These are phyloP conservation scores for Pseudoatta argentina DNA, from an alignment of 1,140 invertebrate genomes.

Conservation along the genomic window DNA sequence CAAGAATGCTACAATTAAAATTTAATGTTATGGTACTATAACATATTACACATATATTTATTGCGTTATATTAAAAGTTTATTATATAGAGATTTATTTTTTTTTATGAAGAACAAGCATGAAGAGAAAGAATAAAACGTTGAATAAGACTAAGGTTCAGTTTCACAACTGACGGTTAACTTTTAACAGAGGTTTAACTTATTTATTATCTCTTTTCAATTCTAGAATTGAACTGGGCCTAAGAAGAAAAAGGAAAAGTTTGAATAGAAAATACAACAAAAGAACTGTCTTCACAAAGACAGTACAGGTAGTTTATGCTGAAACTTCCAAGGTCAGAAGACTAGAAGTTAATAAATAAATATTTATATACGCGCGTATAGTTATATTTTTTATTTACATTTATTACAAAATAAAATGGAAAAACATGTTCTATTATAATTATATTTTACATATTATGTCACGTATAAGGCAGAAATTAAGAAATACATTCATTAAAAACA, in stretches of 20 bases:
- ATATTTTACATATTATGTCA: background rate
- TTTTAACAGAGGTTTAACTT: too few relatives aligned
- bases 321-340: background rate
- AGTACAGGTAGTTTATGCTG: background rate
- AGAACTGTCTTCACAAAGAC: background rate
- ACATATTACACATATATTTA: background rate
- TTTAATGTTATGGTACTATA: background rate
- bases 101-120: background rate
- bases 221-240: too few relatives aligned
- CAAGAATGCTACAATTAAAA: conserved; percentile 19
- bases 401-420: background rate
- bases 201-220: too few relatives aligned
- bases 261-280: background rate
- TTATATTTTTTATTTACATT: background rate
- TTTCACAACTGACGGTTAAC: too few relatives aligned
- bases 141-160: too few relatives aligned
- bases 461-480: background rate
- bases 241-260: background rate
- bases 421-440: background rate
- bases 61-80: background rate
- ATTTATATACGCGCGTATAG: background rate
- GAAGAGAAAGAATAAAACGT: too few relatives aligned
- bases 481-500: background rate
- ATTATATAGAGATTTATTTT: background rate
- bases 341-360: background rate